These are phyloP conservation scores for Bombus pascuorum DNA, from an alignment of 1,140 invertebrate genomes.

Conservation along the genomic window DNA sequence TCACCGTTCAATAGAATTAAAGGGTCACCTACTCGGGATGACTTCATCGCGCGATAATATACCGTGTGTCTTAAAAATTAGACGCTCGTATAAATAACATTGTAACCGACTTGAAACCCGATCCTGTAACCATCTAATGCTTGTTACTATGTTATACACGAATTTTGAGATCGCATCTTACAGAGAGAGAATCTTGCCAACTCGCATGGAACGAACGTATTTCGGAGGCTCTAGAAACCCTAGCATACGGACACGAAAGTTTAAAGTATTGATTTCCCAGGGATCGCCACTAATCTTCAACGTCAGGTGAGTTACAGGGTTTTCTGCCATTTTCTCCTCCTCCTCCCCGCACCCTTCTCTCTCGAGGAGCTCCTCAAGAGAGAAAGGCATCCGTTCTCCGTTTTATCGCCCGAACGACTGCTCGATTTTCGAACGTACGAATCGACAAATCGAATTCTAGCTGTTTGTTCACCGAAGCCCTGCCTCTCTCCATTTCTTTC, in stretches of 20 bases:
- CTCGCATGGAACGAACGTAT: not conserved
- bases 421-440: constrained; percentile 63
- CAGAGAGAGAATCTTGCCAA: not conserved
- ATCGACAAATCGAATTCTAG: constrained; percentile 69
- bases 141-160: not conserved
- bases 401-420: constrained; percentile 48
- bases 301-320: constrained; percentile 44
- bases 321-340: constrained; percentile 1
- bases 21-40: constrained; percentile 4
- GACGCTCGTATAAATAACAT: not conserved
- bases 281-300: constrained; percentile 45
- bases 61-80: not conserved
- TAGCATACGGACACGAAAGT: not conserved
- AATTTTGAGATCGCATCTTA: not conserved
- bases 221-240: not conserved
- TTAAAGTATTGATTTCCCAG: constrained; percentile 23
- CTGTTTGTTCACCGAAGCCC: constrained; percentile 59
- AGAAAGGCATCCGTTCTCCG: constrained; percentile 9
- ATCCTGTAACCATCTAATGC: not conserved
- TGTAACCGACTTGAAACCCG: not conserved
- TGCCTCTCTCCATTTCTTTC: constrained; percentile 21
- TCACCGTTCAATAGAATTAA: constrained; percentile 2
- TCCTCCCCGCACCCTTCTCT: not conserved
- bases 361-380: not conserved
- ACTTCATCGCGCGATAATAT: not conserved